phyloP scores from a whole-genome alignment of 2,113 vertebrate species.

The Probosciger aterrimus region DNA sequence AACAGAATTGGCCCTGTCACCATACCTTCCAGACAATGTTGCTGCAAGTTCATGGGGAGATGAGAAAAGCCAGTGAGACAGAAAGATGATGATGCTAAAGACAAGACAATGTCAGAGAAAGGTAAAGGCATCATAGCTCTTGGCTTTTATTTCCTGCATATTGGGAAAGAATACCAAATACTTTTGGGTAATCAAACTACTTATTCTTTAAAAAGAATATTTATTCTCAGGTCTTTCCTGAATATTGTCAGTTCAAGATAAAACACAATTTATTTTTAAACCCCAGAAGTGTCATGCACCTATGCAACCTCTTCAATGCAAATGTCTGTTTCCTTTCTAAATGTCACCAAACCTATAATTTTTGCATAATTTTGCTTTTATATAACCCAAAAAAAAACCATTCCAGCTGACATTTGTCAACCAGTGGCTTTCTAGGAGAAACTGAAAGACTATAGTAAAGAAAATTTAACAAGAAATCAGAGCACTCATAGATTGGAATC shows the following conservation, averaged over 20 bases:
- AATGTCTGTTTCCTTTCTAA: background rate
- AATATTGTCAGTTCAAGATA: background rate
- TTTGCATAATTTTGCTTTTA: background rate
- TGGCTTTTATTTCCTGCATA: background rate
- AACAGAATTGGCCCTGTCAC: background rate
- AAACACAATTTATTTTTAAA: background rate
- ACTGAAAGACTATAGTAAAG: background rate
- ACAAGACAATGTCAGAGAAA: background rate
- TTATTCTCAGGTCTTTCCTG: background rate
- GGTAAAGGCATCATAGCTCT: background rate
- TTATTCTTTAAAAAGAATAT: background rate
- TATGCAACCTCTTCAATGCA: background rate
- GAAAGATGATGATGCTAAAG: accelerated
- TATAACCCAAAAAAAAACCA: background rate
- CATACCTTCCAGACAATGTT: background rate
- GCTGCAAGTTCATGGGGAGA: background rate
- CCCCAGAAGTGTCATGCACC: background rate
- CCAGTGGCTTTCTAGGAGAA: background rate
- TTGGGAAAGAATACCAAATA: background rate
- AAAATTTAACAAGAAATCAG: background rate
- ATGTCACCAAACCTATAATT: background rate
- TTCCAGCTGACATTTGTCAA: background rate
- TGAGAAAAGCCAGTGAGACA: background rate
- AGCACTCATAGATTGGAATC: background rate
- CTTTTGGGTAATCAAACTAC: background rate